Conservation (phyloP, 2,113 vertebrate species). For the Cyanoliseus patagonus region DNA sequence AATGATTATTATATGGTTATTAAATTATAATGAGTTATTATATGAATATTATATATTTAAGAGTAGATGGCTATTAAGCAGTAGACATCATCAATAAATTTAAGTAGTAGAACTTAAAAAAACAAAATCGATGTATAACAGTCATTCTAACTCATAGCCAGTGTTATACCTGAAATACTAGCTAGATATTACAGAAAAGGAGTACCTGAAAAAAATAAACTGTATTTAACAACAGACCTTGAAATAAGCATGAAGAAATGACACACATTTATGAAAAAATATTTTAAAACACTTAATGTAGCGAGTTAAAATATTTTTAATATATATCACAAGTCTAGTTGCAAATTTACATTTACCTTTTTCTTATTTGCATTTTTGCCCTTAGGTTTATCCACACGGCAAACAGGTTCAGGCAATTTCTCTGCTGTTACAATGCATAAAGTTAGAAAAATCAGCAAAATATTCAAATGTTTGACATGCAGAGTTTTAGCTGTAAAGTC, state of each 20-base stretch:
- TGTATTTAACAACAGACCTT: not conserved
- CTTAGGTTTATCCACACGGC: not conserved
- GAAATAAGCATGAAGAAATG: not conserved
- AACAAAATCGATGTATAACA: not conserved
- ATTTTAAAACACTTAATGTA: not conserved
- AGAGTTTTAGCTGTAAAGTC: not conserved
- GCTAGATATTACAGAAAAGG: not conserved
- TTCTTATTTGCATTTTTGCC: not conserved
- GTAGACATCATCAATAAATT: not conserved
- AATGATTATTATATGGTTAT: not conserved
- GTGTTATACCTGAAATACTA: not conserved
- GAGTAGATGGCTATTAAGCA: not conserved
- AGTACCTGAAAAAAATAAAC: not conserved
- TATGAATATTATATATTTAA: not conserved
- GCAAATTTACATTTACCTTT: conserved; percentile 26
- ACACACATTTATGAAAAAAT: not conserved
- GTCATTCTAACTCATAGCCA: not conserved
- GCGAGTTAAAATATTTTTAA: not conserved
- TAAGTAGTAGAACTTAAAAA: not conserved
- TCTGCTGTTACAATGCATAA: not conserved
- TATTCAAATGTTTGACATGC: not conserved
- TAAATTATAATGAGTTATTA: not conserved
- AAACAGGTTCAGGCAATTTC: not conserved
- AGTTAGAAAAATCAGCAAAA: not conserved
- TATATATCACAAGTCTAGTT: not conserved